phyloP scores from a whole-genome alignment of 1,140 invertebrate genomes.

The Aphis gossypii region DNA sequence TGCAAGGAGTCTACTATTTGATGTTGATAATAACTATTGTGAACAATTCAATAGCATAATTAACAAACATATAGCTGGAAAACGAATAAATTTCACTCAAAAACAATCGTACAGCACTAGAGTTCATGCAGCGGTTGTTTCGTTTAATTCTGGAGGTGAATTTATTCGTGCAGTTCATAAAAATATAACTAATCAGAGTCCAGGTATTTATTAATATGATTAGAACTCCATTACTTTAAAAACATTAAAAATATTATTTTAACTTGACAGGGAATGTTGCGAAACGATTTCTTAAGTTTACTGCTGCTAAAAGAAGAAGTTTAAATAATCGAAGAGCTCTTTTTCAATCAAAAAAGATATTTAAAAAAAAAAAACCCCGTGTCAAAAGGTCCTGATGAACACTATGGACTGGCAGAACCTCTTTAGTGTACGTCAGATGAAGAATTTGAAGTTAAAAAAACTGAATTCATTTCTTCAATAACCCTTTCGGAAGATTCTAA shows the following conservation, averaged over 20 bases:
- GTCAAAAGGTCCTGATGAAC: neutral
- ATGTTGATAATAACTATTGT: neutral
- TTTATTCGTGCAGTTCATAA: constrained; percentile 7
- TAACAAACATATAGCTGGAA: too few species aligned
- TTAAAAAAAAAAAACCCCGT: neutral
- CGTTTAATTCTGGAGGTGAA: constrained; percentile 13
- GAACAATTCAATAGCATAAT: too few species aligned
- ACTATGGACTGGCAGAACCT: neutral
- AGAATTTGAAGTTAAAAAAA: constrained; percentile 10
- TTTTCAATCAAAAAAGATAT: neutral
- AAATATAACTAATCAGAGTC: constrained; percentile 14
- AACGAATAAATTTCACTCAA: neutral
- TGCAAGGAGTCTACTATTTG: neutral
- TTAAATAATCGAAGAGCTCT: neutral
- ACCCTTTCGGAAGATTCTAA: neutral
- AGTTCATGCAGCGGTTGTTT: neutral
- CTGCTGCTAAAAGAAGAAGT: neutral
- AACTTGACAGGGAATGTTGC: neutral
- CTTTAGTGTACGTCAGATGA: neutral
- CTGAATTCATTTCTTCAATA: neutral
- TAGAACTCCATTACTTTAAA: neutral
- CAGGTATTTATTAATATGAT: neutral
- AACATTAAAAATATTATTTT: neutral
- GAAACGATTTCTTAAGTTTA: neutral
- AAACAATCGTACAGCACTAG: constrained; percentile 11